Conservation (phyloP, 1,140 invertebrate genomes). For the Nephotettix cincticeps region DNA sequence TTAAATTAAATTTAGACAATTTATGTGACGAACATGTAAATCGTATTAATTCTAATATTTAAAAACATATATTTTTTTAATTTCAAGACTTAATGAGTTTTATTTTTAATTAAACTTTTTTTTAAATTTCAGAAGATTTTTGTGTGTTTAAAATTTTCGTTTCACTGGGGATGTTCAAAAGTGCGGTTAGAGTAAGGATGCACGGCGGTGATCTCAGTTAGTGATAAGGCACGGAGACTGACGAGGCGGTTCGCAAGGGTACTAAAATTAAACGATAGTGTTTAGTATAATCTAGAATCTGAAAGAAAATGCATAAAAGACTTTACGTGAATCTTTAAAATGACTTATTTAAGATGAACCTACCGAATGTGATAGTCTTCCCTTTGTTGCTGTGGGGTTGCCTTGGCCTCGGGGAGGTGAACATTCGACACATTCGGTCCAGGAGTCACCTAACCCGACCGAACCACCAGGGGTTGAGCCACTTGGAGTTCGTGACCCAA, state of each 20-base stretch:
- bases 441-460: conserved; percentile 13
- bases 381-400: neutral
- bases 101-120: too few relatives aligned
- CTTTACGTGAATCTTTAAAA: neutral
- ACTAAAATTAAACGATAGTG: too few relatives aligned
- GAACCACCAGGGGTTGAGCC: neutral
- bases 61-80: too few relatives aligned
- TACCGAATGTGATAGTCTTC: neutral
- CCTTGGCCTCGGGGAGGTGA: neutral
- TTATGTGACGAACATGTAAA: neutral
- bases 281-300: too few relatives aligned
- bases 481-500: neutral
- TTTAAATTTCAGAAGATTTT: too few relatives aligned
- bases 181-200: too few relatives aligned
- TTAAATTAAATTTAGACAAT: neutral
- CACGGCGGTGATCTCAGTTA: too few relatives aligned
- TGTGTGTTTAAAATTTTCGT: too few relatives aligned
- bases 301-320: neutral
- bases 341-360: neutral
- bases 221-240: too few relatives aligned
- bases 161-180: too few relatives aligned
- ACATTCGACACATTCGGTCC: conserved; percentile 15
- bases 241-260: too few relatives aligned
- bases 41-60: neutral
- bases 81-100: too few relatives aligned